phyloP scores from a whole-genome alignment of 2,797 vertebrate genomes.

The Sebastolobus alascanus region DNA sequence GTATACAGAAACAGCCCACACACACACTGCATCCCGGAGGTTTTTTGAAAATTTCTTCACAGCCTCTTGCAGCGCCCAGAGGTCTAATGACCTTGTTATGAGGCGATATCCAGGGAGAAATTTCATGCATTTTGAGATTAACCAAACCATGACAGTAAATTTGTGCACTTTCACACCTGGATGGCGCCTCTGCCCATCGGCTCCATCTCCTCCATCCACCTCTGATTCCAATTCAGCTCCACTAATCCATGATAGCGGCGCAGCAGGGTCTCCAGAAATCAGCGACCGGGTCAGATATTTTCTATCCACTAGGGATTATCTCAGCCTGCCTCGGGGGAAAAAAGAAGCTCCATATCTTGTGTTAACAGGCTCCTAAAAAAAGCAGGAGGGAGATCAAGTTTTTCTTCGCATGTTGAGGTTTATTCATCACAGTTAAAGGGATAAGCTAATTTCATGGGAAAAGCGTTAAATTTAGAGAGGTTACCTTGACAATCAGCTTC shows the following conservation, averaged over 20 bases:
- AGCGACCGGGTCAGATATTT: constrained; percentile 63
- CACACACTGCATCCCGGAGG: constrained; percentile 4
- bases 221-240: constrained; percentile 61
- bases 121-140: constrained; percentile 69
- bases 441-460: constrained; percentile 54
- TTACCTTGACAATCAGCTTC: constrained; percentile 31
- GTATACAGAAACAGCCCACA: constrained; percentile 21
- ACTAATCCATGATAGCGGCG: constrained; percentile 66
- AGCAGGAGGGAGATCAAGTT: constrained; percentile 51
- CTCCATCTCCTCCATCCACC: constrained; percentile 46
- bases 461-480: constrained; percentile 34
- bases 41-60: neutral
- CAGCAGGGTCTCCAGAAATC: constrained; percentile 58
- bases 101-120: constrained; percentile 41
- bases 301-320: constrained; percentile 70
- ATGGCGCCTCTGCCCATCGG: constrained; percentile 29
- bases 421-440: constrained; percentile 54
- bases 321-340: constrained; percentile 4
- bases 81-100: constrained; percentile 64
- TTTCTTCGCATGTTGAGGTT: constrained; percentile 42
- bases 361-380: constrained; percentile 59
- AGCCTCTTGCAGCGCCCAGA: constrained; percentile 25
- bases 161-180: constrained; percentile 65
- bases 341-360: constrained; percentile 58
- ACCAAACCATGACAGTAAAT: constrained; percentile 57